Percentiles rank a stretch among this genome's conserved stretches.
These are phyloP conservation scores for Drosophila diplacantha DNA, from an alignment of 2,888 invertebrate genomes.

Conservation along the genomic window DNA sequence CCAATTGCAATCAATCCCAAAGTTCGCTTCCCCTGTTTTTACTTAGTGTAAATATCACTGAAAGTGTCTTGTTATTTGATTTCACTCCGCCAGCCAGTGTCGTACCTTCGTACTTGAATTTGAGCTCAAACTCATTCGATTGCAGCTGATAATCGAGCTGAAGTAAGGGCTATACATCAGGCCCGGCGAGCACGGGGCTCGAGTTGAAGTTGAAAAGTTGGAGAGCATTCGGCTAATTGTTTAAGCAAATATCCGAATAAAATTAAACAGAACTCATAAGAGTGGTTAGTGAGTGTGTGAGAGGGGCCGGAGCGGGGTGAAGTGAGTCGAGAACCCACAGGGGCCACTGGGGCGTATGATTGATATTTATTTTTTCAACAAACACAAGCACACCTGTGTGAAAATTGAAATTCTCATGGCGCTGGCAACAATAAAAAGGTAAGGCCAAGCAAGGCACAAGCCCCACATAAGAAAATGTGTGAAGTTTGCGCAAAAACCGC, in stretches of 20 bases:
- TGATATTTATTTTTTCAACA: slow-evolving; percentile 70
- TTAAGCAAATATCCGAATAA: slow-evolving; percentile 42
- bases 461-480: slow-evolving; percentile 66
- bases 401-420: slow-evolving; percentile 69
- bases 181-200: neutral
- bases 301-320: slow-evolving; percentile 2
- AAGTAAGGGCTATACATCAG: neutral
- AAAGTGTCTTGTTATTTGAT: slow-evolving; percentile 4
- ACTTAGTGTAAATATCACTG: neutral
- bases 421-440: slow-evolving; percentile 47
- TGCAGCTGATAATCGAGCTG: slow-evolving; percentile 3
- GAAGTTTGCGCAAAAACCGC: slow-evolving; percentile 69
- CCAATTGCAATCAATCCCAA: neutral
- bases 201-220: slow-evolving; percentile 4
- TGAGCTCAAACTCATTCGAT: neutral
- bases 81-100: neutral
- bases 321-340: slow-evolving; percentile 15
- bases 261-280: slow-evolving; percentile 42
- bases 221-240: slow-evolving; percentile 52
- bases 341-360: slow-evolving; percentile 62
- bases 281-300: slow-evolving; percentile 11
- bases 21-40: neutral
- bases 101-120: slow-evolving; percentile 1
- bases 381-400: slow-evolving; percentile 66
- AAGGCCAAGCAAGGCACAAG: slow-evolving; percentile 28